Percentiles rank a stretch among this genome's conserved stretches.
Evolutionary conservation across 2,113 vertebrate genomes (phyloP).

Genomic region (Conger conger): DNA sequence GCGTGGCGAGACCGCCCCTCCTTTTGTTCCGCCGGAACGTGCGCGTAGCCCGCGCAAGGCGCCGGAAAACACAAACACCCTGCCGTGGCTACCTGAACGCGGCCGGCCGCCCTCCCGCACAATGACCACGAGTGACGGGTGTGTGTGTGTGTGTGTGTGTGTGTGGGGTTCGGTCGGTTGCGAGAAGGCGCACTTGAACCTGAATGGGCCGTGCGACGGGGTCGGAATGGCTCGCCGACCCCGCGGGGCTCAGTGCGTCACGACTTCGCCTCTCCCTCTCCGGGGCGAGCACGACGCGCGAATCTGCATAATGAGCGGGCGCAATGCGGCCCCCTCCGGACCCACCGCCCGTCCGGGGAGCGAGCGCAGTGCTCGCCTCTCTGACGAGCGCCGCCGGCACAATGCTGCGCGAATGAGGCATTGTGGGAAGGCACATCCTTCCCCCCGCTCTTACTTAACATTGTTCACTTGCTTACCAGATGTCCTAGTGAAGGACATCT

Average conservation of each 20-base stretch:
- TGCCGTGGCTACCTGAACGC: background rate
- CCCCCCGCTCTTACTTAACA: background rate
- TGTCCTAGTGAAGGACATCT: background rate
- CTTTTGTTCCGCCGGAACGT: background rate
- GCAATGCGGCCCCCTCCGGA: slow-evolving; percentile 27
- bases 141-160: background rate
- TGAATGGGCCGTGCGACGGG: background rate
- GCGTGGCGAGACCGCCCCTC: background rate
- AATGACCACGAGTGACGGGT: background rate
- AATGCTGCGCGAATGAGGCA: background rate
- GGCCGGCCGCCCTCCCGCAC: background rate
- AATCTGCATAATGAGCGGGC: slow-evolving; percentile 36
- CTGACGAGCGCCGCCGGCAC: background rate
- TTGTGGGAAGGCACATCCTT: background rate
- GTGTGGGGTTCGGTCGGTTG: background rate
- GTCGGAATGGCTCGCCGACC: background rate
- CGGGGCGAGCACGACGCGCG: slow-evolving; percentile 28
- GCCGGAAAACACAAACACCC: too few species aligned
- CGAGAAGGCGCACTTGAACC: background rate
- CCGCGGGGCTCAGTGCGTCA: slow-evolving; percentile 36
- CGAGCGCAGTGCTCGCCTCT: background rate
- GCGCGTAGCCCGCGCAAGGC: background rate
- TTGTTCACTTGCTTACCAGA: background rate
- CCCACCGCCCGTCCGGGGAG: background rate
- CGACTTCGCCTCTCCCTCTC: slow-evolving; percentile 46